A percentile compares a stretch with the other conserved stretches of the same genome.
phyloP scores from a whole-genome alignment of 2,888 invertebrate species.

The Cepaea hortensis region DNA sequence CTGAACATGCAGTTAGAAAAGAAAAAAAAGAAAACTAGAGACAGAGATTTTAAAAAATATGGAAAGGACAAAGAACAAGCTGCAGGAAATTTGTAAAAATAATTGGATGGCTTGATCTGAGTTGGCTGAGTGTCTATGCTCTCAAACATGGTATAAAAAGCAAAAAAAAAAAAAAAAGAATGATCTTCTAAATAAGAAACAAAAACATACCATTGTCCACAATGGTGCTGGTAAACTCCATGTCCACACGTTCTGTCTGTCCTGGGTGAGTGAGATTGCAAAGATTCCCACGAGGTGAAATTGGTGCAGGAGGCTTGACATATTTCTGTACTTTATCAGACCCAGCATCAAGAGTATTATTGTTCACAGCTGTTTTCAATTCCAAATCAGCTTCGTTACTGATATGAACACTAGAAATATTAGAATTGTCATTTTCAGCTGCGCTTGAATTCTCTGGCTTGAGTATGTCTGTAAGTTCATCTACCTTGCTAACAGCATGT shows the following conservation, averaged over 20 bases:
- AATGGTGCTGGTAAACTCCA: slow-evolving; percentile 63
- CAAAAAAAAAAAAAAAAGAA: not conserved
- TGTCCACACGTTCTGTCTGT: slow-evolving; percentile 52
- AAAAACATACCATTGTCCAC: slow-evolving; percentile 64
- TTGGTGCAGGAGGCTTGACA: not conserved
- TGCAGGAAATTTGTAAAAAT: no score
- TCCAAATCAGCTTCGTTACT: not conserved
- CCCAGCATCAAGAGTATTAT: not conserved
- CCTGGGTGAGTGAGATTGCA: slow-evolving; percentile 39
- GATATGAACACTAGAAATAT: not conserved
- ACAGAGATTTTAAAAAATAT: no score
- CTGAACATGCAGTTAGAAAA: no score
- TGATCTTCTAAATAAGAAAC: not conserved
- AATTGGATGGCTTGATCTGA: no score
- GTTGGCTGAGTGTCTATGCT: no score
- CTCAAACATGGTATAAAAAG: no score
- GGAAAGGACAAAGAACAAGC: no score
- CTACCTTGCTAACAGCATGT: not conserved
- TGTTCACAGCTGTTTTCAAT: not conserved
- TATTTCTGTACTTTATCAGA: not conserved
- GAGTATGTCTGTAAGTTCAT: not conserved
- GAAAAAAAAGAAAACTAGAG: no score
- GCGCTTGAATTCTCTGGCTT: not conserved
- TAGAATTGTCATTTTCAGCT: not conserved
- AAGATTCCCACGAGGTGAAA: not conserved